phyloP scores from a whole-genome alignment of 2,888 invertebrate genomes.

The Nomada hirtipes region DNA sequence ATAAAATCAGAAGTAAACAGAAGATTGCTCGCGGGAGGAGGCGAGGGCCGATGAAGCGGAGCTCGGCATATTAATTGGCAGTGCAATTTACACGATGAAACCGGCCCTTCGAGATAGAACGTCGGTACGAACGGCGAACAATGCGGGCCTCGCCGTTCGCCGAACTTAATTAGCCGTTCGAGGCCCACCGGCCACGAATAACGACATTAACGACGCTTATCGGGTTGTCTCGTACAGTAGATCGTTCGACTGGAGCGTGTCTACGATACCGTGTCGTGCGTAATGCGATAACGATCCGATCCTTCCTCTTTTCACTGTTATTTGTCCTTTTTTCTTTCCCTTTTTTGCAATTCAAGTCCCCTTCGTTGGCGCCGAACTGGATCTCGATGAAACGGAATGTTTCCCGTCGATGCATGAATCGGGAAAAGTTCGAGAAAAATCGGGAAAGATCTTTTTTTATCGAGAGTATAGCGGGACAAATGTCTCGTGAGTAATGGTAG shows the following conservation, averaged over 20 bases:
- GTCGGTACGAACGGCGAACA: slow-evolving; percentile 24
- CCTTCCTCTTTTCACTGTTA: too few species aligned
- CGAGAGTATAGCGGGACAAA: too few species aligned
- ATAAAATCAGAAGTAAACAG: too few species aligned
- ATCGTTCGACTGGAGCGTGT: slow-evolving; percentile 2
- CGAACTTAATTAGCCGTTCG: slow-evolving; percentile 56
- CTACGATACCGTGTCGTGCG: not conserved
- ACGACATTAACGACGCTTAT: slow-evolving; percentile 56
- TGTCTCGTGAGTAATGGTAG: not conserved
- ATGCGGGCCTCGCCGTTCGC: slow-evolving; percentile 27
- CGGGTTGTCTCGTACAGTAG: slow-evolving; percentile 6
- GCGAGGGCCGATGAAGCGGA: not conserved
- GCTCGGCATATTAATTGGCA: slow-evolving; percentile 53
- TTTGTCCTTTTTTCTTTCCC: too few species aligned
- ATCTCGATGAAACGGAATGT: too few species aligned
- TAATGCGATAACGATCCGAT: too few species aligned
- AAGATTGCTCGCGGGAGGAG: not conserved
- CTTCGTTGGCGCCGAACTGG: too few species aligned
- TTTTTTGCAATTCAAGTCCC: too few species aligned
- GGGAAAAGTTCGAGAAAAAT: too few species aligned
- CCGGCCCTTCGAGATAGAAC: slow-evolving; percentile 2
- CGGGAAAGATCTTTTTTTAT: too few species aligned
- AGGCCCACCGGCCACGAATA: slow-evolving; percentile 35
- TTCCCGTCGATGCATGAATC: too few species aligned
- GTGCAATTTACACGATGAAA: slow-evolving; percentile 40